phyloP scores from a whole-genome alignment of 2,797 vertebrate genomes.

The Euphonia xanthogaster region DNA sequence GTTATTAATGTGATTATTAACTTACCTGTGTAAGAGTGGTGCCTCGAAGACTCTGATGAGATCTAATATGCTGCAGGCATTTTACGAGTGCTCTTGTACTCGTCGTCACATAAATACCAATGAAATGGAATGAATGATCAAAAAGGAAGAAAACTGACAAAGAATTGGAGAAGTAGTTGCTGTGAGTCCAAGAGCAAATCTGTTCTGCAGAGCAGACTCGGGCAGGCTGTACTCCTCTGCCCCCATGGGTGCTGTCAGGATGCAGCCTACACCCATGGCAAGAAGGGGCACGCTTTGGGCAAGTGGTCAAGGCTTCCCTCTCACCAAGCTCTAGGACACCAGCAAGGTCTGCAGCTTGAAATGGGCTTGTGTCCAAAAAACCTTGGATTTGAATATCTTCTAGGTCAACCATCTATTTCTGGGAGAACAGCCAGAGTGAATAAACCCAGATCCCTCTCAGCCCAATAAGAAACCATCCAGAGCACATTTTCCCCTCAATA shows the following conservation, averaged over 20 bases:
- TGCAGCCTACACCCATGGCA: fast-evolving
- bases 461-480: neutral
- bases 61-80: neutral
- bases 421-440: neutral
- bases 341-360: neutral
- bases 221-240: neutral
- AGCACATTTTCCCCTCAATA: neutral
- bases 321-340: neutral
- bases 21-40: neutral
- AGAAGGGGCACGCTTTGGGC: neutral
- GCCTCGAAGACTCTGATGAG: neutral
- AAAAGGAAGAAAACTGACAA: neutral
- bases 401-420: neutral
- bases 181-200: neutral
- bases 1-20: neutral
- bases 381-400: neutral
- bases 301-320: neutral
- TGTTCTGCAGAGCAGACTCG: fast-evolving
- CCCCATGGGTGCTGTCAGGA: neutral
- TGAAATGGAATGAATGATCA: neutral
- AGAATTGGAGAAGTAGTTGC: neutral
- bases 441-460: neutral
- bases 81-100: neutral
- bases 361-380: neutral
- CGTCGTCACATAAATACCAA: neutral